Percentiles rank a stretch among this genome's conserved stretches.
Conservation (phyloP, 2,113 vertebrate species). For the Mormyrus lacerda region DNA sequence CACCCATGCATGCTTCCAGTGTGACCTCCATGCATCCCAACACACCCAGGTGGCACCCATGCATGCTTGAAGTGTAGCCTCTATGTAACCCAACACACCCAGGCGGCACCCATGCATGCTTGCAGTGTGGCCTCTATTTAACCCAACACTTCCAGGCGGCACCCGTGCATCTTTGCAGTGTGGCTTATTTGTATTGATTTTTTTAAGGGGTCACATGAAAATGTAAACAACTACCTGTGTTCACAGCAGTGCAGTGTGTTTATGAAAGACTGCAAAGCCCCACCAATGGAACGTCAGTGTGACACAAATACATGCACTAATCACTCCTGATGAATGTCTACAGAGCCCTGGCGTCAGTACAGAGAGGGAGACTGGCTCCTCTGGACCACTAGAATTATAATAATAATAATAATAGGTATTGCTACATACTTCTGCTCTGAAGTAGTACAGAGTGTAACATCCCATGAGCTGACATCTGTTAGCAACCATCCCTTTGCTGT, state of each 20-base stretch:
- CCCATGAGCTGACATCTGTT: neutral
- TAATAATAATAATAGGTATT: neutral
- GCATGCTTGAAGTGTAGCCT: neutral
- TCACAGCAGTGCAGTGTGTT: neutral
- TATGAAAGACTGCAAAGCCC: neutral
- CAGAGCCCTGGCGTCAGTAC: too few relatives aligned
- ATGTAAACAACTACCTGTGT: neutral
- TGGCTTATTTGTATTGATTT: neutral
- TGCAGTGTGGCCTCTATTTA: too few relatives aligned
- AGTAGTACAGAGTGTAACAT: neutral
- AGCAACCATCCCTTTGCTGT: neutral
- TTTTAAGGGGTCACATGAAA: neutral
- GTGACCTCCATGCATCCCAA: neutral
- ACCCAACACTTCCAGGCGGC: too few relatives aligned
- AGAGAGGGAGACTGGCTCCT: neutral
- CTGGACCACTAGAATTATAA: neutral
- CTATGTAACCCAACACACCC: too few relatives aligned
- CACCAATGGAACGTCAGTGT: neutral
- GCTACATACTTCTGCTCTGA: neutral
- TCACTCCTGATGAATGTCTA: neutral
- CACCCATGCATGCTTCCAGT: neutral
- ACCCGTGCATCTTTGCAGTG: too few relatives aligned
- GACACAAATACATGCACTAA: neutral
- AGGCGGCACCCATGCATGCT: too few relatives aligned
- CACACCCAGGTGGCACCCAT: neutral